These are phyloP conservation scores for Drosophila eugracilis DNA, from an alignment of 1,140 invertebrate genomes.

Conservation along the genomic window DNA sequence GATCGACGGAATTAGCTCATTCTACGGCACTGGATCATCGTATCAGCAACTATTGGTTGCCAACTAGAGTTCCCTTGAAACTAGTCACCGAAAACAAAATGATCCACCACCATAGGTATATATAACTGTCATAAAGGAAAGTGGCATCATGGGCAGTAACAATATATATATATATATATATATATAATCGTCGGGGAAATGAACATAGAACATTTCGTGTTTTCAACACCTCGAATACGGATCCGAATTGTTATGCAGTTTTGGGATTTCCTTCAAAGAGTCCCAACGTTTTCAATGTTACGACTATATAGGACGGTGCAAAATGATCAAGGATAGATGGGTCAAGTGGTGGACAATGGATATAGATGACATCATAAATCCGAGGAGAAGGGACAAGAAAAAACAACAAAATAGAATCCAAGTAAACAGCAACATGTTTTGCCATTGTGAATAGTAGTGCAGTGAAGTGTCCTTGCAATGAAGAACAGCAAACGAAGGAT, in stretches of 20 bases:
- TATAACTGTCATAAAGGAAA: too few species aligned
- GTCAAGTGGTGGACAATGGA: not conserved
- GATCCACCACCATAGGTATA: not conserved
- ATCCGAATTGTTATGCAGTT: not conserved
- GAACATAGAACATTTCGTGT: not conserved
- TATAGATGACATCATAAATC: not conserved
- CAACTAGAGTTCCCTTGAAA: slow-evolving; percentile 61
- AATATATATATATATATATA: not conserved
- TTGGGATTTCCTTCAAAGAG: not conserved
- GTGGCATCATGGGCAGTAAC: too few species aligned
- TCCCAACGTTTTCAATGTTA: not conserved
- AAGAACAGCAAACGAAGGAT: not conserved
- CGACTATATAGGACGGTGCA: not conserved
- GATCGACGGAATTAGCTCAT: slow-evolving; percentile 83
- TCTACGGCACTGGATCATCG: slow-evolving; percentile 72
- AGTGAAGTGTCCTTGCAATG: not conserved
- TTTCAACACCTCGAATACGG: not conserved
- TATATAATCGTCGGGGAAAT: not conserved
- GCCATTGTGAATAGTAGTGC: not conserved
- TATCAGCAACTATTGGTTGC: slow-evolving; percentile 84
- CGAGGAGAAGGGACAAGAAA: not conserved
- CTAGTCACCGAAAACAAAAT: not conserved
- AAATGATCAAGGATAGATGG: not conserved
- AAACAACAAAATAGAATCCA: not conserved
- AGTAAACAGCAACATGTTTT: not conserved